Conservation (phyloP, 2,797 vertebrate species). For the Etheostoma nigrum region DNA sequence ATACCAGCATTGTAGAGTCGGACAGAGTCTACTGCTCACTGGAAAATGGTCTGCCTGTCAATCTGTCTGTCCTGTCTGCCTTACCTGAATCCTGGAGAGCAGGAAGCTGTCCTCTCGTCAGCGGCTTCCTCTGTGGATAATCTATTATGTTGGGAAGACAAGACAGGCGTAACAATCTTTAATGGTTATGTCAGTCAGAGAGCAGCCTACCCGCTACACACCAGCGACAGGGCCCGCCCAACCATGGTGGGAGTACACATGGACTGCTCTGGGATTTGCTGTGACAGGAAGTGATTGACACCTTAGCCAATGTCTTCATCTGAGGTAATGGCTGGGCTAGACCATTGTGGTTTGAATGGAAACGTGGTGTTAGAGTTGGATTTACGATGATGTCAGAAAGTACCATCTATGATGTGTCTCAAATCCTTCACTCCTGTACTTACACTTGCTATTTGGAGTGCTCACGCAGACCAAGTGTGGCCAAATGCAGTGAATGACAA, state of each 20-base stretch:
- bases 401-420: neutral
- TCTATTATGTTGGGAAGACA: conserved; percentile 67
- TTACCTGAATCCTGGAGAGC: conserved; percentile 52
- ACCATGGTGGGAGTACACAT: conserved; percentile 26
- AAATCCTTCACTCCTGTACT: no score
- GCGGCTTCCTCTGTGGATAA: conserved; percentile 61
- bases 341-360: neutral
- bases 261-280: conserved; percentile 41
- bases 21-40: conserved; percentile 65
- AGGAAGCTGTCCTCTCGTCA: conserved; percentile 46
- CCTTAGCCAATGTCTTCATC: conserved; percentile 57
- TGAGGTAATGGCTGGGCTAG: neutral
- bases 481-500: no score
- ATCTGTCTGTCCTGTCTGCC: conserved; percentile 52
- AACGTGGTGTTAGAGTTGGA: neutral
- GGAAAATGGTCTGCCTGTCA: conserved; percentile 70
- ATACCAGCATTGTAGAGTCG: conserved; percentile 31
- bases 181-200: conserved; percentile 80
- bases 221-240: conserved; percentile 26
- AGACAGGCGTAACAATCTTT: conserved; percentile 78
- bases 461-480: no score
- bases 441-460: no score
- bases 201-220: conserved; percentile 27
- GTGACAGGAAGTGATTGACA: conserved; percentile 48
- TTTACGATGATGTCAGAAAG: conserved; percentile 5